phyloP scores from a whole-genome alignment of 2,888 invertebrate species.

The Phragmatobia fuliginosa region DNA sequence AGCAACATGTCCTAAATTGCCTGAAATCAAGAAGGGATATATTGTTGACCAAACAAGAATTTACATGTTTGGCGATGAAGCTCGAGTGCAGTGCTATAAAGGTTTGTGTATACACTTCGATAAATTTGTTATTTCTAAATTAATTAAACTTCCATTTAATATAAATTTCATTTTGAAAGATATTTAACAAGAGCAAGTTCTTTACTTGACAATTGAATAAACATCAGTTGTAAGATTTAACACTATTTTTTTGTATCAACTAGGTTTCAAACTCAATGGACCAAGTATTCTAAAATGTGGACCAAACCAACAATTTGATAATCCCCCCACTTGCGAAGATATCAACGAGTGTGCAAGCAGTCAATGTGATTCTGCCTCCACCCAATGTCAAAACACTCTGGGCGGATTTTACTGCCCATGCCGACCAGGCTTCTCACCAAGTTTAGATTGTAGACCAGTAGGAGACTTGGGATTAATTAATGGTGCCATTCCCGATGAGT shows the following conservation, averaged over 20 bases:
- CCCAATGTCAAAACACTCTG: constrained; percentile 95
- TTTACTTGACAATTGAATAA: neutral
- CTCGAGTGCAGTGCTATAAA: constrained; percentile 95
- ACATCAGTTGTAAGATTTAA: neutral
- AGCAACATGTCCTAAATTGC: constrained; percentile 90
- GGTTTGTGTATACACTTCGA: too few relatives aligned
- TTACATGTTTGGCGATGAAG: constrained; percentile 96
- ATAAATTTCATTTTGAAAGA: neutral
- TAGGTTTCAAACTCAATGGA: constrained; percentile 94
- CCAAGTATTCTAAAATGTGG: constrained; percentile 95
- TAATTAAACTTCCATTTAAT: too few relatives aligned
- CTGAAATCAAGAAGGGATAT: constrained; percentile 95
- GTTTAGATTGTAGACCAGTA: constrained; percentile 95
- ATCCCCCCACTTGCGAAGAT: constrained; percentile 95
- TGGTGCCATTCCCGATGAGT: constrained; percentile 96
- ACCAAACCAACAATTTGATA: constrained; percentile 93
- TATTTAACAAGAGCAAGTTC: neutral
- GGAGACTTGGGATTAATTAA: constrained; percentile 95
- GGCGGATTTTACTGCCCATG: constrained; percentile 97
- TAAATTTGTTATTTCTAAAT: too few relatives aligned
- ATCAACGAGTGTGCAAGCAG: constrained; percentile 96
- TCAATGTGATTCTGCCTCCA: constrained; percentile 96
- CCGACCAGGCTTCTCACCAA: constrained; percentile 92
- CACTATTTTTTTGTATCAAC: neutral
- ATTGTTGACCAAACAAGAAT: constrained; percentile 92